A percentile compares a stretch with the other conserved stretches of the same genome.
These are phyloP conservation scores for Magallana angulata DNA, from an alignment of 1,140 invertebrate genomes.

Conservation along the genomic window DNA sequence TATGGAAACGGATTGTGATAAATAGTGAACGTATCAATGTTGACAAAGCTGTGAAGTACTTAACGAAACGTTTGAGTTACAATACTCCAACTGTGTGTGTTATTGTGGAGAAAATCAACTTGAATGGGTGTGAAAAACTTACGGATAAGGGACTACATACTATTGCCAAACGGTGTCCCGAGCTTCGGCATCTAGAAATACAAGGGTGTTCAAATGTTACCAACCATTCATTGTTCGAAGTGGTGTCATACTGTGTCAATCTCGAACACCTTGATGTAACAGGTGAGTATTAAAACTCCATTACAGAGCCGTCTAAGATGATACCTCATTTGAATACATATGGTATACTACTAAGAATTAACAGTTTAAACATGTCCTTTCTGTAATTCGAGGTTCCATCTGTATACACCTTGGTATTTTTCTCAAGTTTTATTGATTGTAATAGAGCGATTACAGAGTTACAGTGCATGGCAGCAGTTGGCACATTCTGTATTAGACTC, in stretches of 20 bases:
- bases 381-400: background rate
- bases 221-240: slow-evolving; percentile 84
- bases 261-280: slow-evolving; percentile 88
- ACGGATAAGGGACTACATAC: slow-evolving; percentile 87
- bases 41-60: slow-evolving; percentile 85
- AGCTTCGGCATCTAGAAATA: slow-evolving; percentile 86
- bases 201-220: slow-evolving; percentile 86
- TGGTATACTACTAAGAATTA: background rate
- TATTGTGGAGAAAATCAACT: slow-evolving; percentile 84
- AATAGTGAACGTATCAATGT: slow-evolving; percentile 84
- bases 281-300: slow-evolving; percentile 80
- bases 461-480: background rate
- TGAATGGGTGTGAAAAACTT: slow-evolving; percentile 87
- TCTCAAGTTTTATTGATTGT: too few relatives aligned
- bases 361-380: background rate
- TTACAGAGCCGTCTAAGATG: background rate
- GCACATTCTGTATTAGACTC: background rate
- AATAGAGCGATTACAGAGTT: background rate
- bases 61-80: slow-evolving; percentile 79
- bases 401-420: too few relatives aligned
- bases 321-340: background rate
- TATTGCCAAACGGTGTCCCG: slow-evolving; percentile 86
- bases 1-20: slow-evolving; percentile 87
- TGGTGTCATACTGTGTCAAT: slow-evolving; percentile 85
- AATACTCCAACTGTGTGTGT: slow-evolving; percentile 80